phyloP scores from a whole-genome alignment of 2,888 invertebrate species.

The Dasysyrphus tricinctus region DNA sequence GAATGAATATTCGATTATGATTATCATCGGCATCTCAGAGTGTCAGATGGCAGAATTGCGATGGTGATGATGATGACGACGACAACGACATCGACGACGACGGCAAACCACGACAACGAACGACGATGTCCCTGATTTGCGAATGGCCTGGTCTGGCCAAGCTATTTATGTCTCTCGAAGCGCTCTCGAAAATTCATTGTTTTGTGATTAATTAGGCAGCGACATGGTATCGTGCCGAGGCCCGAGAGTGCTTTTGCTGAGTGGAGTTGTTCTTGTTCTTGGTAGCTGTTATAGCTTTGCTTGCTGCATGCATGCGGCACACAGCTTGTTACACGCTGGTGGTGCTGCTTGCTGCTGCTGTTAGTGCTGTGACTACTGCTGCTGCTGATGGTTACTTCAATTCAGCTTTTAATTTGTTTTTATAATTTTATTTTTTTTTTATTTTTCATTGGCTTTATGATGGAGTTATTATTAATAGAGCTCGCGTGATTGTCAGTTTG shows the following conservation, averaged over 20 bases:
- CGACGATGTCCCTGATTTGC: conserved; percentile 68
- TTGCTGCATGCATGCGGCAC: conserved; percentile 19
- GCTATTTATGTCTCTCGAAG: conserved; percentile 60
- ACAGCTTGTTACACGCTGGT: conserved; percentile 36
- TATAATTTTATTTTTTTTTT: not conserved
- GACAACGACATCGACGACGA: not conserved
- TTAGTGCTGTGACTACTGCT: too few relatives aligned
- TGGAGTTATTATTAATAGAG: conserved; percentile 73
- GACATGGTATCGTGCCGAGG: conserved; percentile 68
- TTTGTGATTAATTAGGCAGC: conserved; percentile 72
- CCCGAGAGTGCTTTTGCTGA: conserved; percentile 11
- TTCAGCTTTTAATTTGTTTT: conserved; percentile 4
- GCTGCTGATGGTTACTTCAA: conserved; percentile 40
- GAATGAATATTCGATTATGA: conserved; percentile 54
- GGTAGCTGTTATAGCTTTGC: conserved; percentile 17
- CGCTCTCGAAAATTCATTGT: conserved; percentile 72
- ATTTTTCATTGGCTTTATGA: conserved; percentile 32
- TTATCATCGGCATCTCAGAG: conserved; percentile 42
- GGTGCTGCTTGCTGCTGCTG: conserved; percentile 24
- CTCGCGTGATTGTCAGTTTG: conserved; percentile 68
- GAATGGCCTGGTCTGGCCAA: conserved; percentile 36
- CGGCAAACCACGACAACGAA: not conserved
- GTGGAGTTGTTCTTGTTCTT: not conserved
- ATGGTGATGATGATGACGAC: conserved; percentile 42
- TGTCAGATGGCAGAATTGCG: conserved; percentile 44